Conservation (phyloP, 1,140 invertebrate species). For the Acromyrmex echinatior region DNA sequence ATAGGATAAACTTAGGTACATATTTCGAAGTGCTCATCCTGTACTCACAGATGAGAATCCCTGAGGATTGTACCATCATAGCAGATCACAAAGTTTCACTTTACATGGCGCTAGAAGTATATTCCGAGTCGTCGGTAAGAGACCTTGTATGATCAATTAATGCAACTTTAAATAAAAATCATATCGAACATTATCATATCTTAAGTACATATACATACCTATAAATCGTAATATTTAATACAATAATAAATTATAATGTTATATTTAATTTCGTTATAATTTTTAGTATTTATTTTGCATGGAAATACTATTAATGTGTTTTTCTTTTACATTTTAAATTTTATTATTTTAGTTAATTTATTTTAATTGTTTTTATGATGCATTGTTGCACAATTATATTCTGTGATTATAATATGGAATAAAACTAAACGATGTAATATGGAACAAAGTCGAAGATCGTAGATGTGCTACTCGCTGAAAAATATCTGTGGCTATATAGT, state of each 20-base stretch:
- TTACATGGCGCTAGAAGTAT: conserved; percentile 3
- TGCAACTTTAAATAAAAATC: background rate
- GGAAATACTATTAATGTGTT: too few relatives aligned
- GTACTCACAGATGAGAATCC: background rate
- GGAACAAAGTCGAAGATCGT: too few relatives aligned
- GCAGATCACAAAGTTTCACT: background rate
- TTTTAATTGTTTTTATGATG: too few relatives aligned
- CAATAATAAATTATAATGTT: background rate
- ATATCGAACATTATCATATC: background rate
- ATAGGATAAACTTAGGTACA: background rate
- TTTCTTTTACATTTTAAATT: too few relatives aligned
- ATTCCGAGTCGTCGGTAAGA: background rate
- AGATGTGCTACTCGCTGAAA: too few relatives aligned
- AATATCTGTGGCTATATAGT: too few relatives aligned
- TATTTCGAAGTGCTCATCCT: background rate
- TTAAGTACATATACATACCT: background rate
- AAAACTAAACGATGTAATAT: too few relatives aligned
- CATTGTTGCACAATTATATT: too few relatives aligned
- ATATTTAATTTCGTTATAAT: too few relatives aligned
- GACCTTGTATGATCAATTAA: background rate
- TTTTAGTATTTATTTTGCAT: too few relatives aligned
- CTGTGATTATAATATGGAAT: too few relatives aligned
- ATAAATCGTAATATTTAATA: background rate
- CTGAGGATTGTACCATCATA: background rate
- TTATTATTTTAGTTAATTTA: too few relatives aligned